These are phyloP conservation scores for Elgaria multicarinata DNA, from an alignment of 2,113 vertebrate genomes.

Conservation along the genomic window DNA sequence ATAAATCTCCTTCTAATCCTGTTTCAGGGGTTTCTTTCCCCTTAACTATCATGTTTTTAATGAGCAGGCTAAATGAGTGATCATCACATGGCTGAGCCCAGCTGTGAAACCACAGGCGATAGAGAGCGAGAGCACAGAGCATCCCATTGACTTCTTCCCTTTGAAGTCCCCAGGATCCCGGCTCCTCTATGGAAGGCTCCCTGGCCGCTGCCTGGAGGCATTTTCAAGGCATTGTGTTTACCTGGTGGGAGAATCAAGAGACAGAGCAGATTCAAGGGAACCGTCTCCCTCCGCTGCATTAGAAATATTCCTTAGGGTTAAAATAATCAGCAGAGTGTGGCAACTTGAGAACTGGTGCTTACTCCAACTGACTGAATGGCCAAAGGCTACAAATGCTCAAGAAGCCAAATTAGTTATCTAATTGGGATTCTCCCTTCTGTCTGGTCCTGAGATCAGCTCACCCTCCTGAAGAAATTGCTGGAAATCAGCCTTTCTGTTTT, in stretches of 20 bases:
- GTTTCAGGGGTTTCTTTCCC: background rate
- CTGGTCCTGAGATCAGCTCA: conserved; percentile 29
- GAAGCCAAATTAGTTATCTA: conserved; percentile 74
- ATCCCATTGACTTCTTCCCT: conserved; percentile 42
- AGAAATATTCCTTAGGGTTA: conserved; percentile 69
- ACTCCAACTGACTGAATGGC: conserved; percentile 70
- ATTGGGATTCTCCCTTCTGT: conserved; percentile 69
- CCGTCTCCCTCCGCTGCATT: conserved; percentile 47
- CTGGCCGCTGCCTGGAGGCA: conserved; percentile 20
- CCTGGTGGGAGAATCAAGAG: conserved; percentile 38
- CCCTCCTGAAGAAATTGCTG: conserved; percentile 44
- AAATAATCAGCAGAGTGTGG: conserved; percentile 71
- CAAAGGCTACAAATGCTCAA: conserved; percentile 74
- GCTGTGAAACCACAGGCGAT: background rate
- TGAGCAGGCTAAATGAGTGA: conserved; percentile 51
- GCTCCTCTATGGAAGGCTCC: conserved; percentile 27
- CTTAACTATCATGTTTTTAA: conserved; percentile 13
- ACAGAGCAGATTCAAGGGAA: conserved; percentile 33
- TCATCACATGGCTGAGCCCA: conserved; percentile 19
- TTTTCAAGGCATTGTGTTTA: conserved; percentile 41
- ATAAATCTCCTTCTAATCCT: background rate
- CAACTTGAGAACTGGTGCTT: conserved; percentile 62
- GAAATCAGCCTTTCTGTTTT: conserved; percentile 34
- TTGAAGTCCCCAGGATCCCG: conserved; percentile 51
- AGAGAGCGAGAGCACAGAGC: background rate